phyloP scores from a whole-genome alignment of 1,140 invertebrate genomes.

The Battus philenor region DNA sequence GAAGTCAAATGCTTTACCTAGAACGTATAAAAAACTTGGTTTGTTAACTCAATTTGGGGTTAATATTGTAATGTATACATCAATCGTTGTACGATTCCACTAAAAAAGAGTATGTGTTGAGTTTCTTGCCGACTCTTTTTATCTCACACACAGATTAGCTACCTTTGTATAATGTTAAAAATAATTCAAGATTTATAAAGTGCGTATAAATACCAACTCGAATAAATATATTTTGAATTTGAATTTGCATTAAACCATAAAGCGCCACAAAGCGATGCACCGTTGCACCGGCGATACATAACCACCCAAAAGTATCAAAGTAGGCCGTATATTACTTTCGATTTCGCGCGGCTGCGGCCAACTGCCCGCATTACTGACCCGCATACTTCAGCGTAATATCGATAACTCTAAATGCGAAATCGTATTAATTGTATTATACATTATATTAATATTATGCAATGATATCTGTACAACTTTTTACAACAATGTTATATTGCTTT shows the following conservation, averaged over 20 bases:
- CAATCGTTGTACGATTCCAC: too few relatives aligned
- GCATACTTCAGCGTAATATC: slow-evolving; percentile 27
- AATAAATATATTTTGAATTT: too few relatives aligned
- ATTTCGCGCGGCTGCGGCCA: slow-evolving; percentile 35
- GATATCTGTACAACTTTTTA: not conserved
- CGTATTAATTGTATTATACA: slow-evolving; percentile 6
- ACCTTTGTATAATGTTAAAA: too few relatives aligned
- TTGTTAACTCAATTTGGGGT: too few relatives aligned
- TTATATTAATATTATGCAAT: slow-evolving; percentile 7
- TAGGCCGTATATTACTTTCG: slow-evolving; percentile 53
- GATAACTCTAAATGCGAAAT: slow-evolving; percentile 13
- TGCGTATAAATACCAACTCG: too few relatives aligned
- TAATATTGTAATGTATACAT: too few relatives aligned
- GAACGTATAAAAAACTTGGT: too few relatives aligned
- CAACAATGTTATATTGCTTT: not conserved
- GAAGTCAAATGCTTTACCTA: too few relatives aligned
- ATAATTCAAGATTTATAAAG: too few relatives aligned
- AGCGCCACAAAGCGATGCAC: slow-evolving; percentile 30
- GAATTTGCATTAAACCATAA: slow-evolving; percentile 4
- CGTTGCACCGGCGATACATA: slow-evolving; percentile 45
- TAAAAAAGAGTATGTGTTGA: too few relatives aligned
- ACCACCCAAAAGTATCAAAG: slow-evolving; percentile 37
- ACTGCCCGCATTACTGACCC: slow-evolving; percentile 39
- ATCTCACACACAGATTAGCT: too few relatives aligned
- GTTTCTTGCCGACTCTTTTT: too few relatives aligned